These are phyloP conservation scores for Nebria salina DNA, from an alignment of 2,888 invertebrate genomes.

Conservation along the genomic window DNA sequence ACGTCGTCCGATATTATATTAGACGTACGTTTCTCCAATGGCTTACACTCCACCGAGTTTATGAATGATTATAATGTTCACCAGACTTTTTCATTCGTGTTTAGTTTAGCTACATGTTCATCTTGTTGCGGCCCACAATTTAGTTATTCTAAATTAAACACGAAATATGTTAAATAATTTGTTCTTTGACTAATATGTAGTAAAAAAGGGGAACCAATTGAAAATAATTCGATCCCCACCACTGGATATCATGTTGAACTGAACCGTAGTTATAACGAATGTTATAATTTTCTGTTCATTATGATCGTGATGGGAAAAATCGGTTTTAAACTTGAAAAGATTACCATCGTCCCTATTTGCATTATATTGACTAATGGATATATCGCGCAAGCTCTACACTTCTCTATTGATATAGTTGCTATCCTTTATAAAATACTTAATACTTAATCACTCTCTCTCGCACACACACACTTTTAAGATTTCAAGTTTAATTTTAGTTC, in stretches of 20 bases:
- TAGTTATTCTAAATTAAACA: no score
- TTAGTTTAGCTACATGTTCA: no score
- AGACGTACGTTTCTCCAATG: slow-evolving; percentile 13
- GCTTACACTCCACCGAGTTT: neutral
- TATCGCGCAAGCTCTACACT: neutral
- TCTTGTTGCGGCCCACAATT: no score
- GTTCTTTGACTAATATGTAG: no score
- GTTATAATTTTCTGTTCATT: slow-evolving; percentile 11
- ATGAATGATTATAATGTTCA: no score
- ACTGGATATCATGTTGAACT: neutral
- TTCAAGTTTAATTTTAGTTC: neutral
- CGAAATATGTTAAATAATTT: no score
- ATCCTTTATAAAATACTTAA: neutral
- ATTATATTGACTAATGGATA: slow-evolving; percentile 4
- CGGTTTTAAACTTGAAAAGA: neutral
- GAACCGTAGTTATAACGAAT: slow-evolving; percentile 3
- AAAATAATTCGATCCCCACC: neutral
- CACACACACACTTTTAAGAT: neutral
- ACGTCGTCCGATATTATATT: slow-evolving; percentile 1
- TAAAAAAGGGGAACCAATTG: no score
- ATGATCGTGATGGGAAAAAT: slow-evolving; percentile 6
- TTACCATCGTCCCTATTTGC: slow-evolving; percentile 1
- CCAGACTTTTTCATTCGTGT: no score
- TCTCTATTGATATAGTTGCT: neutral
- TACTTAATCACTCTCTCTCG: neutral